Base-by-base conservation (phyloP, 2,113 vertebrate genomes). In the human region DNA sequence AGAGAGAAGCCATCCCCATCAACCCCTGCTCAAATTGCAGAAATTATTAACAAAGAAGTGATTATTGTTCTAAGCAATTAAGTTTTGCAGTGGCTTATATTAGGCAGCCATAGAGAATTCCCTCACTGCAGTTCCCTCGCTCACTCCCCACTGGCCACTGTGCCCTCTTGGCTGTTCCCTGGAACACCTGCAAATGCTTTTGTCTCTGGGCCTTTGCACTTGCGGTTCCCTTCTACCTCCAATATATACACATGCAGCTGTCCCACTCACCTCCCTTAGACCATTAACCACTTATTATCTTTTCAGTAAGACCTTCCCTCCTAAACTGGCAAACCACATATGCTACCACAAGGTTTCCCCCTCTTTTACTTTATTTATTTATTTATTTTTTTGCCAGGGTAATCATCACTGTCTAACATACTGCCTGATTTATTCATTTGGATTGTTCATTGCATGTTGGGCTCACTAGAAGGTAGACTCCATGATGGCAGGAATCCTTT, bases 261-360 rank as follows among this genome's bases (percentile, higher is more conserved):
- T 38, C 11, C 16, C 59, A 11, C 30, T 45, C 57, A 61, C 8
- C 2, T 20, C 40, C 68, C 52, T 25, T 12, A 50, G 43, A 50
- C 52, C 35, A 10, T 75, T 68, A 82, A 86, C 76, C 73, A 64
- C 57, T 61, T 68, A 52, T 48, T 85, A 78, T 86, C 90, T 72
- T 78, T 93, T n/a, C 73, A 86, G 89, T 40, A 89, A 96, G 48
- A 50, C 35, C 64, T 73, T 73, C 40, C 55, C 55, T 85, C 22
- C 40, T 89, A 90, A 92, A 89, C 73, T 70, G 84, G 93, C 48
- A 93, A 81, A 81, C 30, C 73, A 70, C 59, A 72, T 1, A 5
- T 4, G 45, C 14, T 35, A 5, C 40, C 66, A 27, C 23, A 14
- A 23, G 27, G 23, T 25, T 25, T 59, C 30, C 38, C 30, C 12